Base-by-base conservation (phyloP, 2,113 vertebrate species). In the Caranx ignobilis region DNA sequence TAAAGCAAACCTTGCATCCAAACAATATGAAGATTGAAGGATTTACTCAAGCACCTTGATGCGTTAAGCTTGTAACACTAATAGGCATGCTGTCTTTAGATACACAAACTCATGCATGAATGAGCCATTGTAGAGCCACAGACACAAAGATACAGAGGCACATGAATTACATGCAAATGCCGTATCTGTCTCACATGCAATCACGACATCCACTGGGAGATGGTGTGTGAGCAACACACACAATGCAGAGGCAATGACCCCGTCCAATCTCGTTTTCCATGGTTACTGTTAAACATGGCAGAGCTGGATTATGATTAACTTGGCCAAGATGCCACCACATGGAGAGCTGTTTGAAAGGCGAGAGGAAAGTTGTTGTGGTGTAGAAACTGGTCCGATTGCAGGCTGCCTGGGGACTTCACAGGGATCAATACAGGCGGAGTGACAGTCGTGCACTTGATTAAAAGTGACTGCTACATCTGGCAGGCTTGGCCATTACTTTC, bases 391-490 rank as follows among this genome's bases (percentile, higher is more conserved):
- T 72, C 84, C 84, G 84, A 91, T 91, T 81, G 85, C 87, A 80
- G 70, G 65, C 77, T 77, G 82, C 92, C 91, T 68, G 71, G 91
- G 87, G 93, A 87, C 86, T 87, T 94, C 77, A 84, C 88, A 63
- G 74, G 80, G 95, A 95, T 96, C 95, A 95, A 95, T 94, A 94
- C 84, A 74, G 85, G 77, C 67, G 67, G 91, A 93, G 86, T 94
- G 94, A 96, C 93, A 94, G 90, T 86, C 69, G 65, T 93, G 89
- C 86, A 91, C 92, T 94, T 93, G 94, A 96, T 95, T 96, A 94
- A 95, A 96, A 95, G 93, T 95, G 94, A 96, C 94, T 91, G 92
- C 93, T 95, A 94, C 94, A 95, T 95, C 94, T 94, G 92, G 93
- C 93, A 94, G 92, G 85, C 88, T 75, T 50, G 75, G 91, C 93